Evolutionary conservation across 2,888 invertebrate genomes (phyloP).

Genomic region (Cryptus viduatorius): DNA sequence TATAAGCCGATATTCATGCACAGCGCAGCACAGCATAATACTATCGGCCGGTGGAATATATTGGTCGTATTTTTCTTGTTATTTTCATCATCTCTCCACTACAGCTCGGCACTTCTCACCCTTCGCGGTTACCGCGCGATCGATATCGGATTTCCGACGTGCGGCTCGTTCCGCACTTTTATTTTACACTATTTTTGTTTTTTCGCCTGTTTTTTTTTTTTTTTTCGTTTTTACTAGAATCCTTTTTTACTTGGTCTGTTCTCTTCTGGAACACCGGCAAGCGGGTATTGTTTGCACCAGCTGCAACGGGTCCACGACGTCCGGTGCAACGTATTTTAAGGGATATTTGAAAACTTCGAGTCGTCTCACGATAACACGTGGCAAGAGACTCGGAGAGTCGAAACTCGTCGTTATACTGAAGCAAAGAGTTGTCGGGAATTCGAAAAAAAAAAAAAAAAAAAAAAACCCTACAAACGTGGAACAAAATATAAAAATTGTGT

Average conservation of each 20-base stretch:
- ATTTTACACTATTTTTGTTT: constrained; percentile 7
- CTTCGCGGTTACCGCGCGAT: neutral
- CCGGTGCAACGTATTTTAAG: constrained; percentile 39
- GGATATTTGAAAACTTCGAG: constrained; percentile 54
- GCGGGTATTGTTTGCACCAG: constrained; percentile 56
- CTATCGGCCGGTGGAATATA: neutral
- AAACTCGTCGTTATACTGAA: neutral
- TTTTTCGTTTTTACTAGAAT: neutral
- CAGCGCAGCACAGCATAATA: too few species aligned
- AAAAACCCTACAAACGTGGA: neutral
- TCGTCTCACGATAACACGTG: neutral
- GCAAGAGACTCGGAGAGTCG: neutral
- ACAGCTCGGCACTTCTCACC: constrained; percentile 16
- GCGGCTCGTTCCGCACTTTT: constrained; percentile 18
- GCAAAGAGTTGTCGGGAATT: neutral
- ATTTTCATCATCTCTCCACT: constrained; percentile 34
- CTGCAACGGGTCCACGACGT: constrained; percentile 50
- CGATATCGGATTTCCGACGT: constrained; percentile 47
- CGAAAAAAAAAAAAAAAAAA: constrained; percentile 14
- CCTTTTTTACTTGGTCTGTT: constrained; percentile 4
- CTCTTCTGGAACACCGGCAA: constrained; percentile 27
- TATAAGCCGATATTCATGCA: neutral
- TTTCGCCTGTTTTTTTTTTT: neutral
- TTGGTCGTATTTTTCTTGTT: constrained; percentile 25
- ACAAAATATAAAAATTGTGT: too few species aligned